Conservation (phyloP, 1,140 invertebrate species). For the Doryteuthis pealeii region DNA sequence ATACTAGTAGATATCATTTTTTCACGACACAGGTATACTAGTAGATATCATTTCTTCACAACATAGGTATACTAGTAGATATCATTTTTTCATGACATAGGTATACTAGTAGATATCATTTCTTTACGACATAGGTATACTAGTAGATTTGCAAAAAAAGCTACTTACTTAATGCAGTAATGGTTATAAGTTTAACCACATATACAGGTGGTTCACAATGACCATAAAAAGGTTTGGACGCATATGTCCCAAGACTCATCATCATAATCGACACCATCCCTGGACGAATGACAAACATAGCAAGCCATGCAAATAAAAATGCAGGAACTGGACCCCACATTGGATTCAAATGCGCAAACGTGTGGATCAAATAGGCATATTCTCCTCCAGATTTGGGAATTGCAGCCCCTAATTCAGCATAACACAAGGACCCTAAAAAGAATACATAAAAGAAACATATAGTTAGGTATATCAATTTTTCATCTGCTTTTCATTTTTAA, state of each 20-base stretch:
- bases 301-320: conserved; percentile 62
- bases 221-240: conserved; percentile 82
- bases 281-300: conserved; percentile 68
- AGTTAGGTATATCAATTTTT: too few species aligned
- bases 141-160: too few species aligned
- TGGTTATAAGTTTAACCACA: conserved; percentile 37
- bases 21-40: too few species aligned
- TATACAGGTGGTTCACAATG: conserved; percentile 37
- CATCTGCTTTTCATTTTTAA: too few species aligned
- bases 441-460: too few species aligned
- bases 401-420: conserved; percentile 77
- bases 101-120: too few species aligned
- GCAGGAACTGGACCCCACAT: conserved; percentile 47
- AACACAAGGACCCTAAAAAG: conserved; percentile 73
- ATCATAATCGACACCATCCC: conserved; percentile 85
- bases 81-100: too few species aligned
- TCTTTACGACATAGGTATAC: too few species aligned
- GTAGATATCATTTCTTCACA: too few species aligned
- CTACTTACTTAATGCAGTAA: conserved; percentile 44
- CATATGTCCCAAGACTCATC: conserved; percentile 87
- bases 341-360: conserved; percentile 31
- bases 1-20: too few species aligned
- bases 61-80: too few species aligned
- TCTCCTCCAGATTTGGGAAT: conserved; percentile 53
- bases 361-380: conserved; percentile 52